phyloP scores from a whole-genome alignment of 2,797 vertebrate species.

The Apogon hyalosoma region DNA sequence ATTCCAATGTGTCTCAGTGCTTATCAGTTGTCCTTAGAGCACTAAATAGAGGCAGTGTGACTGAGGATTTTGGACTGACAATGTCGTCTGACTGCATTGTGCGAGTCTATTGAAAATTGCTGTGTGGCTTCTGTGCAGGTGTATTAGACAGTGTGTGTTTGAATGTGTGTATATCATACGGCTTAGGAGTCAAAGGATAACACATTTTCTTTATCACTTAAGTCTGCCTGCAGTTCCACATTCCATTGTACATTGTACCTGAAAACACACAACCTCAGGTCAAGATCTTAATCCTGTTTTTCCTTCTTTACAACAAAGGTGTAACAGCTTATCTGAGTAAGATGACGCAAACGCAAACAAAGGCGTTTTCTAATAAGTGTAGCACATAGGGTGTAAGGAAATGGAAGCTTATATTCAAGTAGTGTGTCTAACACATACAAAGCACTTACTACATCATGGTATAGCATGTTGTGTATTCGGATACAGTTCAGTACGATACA shows the following conservation, averaged over 20 bases:
- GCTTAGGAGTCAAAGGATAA: constrained; percentile 23
- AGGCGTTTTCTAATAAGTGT: not conserved
- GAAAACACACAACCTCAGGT: not conserved
- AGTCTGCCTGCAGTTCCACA: not conserved
- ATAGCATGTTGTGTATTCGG: constrained; percentile 12
- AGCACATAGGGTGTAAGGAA: constrained; percentile 2
- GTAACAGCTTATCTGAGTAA: constrained; percentile 24
- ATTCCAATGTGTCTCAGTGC: constrained; percentile 29
- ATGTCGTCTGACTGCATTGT: constrained; percentile 30
- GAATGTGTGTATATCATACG: not conserved
- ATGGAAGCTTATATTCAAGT: constrained; percentile 7
- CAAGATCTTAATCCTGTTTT: constrained; percentile 27
- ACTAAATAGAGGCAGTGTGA: constrained; percentile 26
- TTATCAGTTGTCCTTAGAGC: constrained; percentile 55
- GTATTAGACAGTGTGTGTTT: not conserved
- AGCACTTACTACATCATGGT: constrained; percentile 6
- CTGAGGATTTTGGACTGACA: constrained; percentile 40
- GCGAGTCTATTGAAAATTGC: constrained; percentile 31
- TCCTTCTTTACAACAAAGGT: constrained; percentile 13
- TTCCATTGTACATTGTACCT: constrained; percentile 3
- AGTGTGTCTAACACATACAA: not conserved
- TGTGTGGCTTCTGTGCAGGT: constrained; percentile 21
- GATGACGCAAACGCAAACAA: constrained; percentile 8
- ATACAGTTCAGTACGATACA: not conserved
- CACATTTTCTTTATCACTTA: not conserved